These are phyloP conservation scores for Spheniscus humboldti DNA, from an alignment of 2,797 vertebrate species.

Conservation along the genomic window DNA sequence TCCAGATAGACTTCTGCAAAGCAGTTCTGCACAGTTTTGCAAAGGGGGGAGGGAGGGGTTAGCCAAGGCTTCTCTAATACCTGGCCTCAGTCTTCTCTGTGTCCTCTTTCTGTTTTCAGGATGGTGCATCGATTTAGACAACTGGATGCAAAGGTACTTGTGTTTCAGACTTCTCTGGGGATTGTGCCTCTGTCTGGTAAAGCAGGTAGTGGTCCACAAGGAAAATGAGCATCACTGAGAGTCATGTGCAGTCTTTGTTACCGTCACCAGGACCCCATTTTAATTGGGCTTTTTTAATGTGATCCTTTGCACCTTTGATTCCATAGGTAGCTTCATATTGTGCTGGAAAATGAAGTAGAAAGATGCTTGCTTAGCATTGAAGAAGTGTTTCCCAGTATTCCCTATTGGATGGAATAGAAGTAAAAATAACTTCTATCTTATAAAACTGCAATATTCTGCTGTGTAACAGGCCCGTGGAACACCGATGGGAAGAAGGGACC, in stretches of 20 bases:
- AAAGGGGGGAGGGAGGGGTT: rapidly evolving
- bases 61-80: neutral
- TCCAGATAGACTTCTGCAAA: neutral
- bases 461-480: neutral
- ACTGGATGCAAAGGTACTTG: slow-evolving; percentile 74
- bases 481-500: rapidly evolving
- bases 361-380: neutral
- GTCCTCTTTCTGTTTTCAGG: slow-evolving; percentile 48
- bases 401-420: neutral
- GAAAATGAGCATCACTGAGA: neutral
- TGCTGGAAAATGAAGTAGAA: neutral
- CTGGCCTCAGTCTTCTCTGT: neutral
- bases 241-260: neutral
- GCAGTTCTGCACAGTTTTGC: neutral
- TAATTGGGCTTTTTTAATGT: rapidly evolving
- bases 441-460: neutral
- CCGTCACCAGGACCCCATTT: neutral
- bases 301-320: neutral
- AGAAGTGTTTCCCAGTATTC: neutral
- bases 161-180: neutral
- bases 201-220: neutral
- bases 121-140: slow-evolving; percentile 73
- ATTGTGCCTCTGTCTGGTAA: neutral
- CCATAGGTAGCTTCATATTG: neutral
- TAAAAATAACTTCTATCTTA: neutral